These are phyloP conservation scores for Pterophyllum scalare DNA, from an alignment of 2,113 vertebrate species.

Conservation along the genomic window DNA sequence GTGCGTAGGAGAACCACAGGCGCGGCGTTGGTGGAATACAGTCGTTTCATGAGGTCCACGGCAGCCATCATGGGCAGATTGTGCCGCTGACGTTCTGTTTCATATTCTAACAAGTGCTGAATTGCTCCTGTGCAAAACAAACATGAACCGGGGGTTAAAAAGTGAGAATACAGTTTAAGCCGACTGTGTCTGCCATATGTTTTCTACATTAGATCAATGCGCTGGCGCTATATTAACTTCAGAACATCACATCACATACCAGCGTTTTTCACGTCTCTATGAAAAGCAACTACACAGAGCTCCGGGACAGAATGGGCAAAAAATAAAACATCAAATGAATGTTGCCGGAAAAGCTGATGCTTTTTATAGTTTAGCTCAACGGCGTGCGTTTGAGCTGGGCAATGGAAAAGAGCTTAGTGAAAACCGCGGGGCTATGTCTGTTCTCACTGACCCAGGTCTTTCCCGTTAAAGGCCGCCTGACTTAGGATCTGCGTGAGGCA, in stretches of 20 bases:
- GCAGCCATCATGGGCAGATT: conserved; percentile 92
- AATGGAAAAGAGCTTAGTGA: conserved; percentile 69
- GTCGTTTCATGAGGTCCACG: conserved; percentile 89
- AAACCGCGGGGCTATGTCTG: conserved; percentile 54
- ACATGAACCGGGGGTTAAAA: conserved; percentile 15
- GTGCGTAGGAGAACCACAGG: conserved; percentile 91
- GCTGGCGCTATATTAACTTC: conserved; percentile 40
- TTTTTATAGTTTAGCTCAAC: conserved; percentile 64
- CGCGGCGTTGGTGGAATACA: conserved; percentile 88
- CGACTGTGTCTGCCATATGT: conserved; percentile 13
- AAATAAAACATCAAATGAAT: conserved; percentile 61
- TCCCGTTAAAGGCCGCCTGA: conserved; percentile 91
- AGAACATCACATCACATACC: conserved; percentile 35
- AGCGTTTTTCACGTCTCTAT: conserved; percentile 44
- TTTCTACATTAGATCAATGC: conserved; percentile 44
- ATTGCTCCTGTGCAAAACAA: conserved; percentile 84
- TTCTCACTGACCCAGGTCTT: conserved; percentile 90
- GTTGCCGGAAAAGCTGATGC: conserved; percentile 49
- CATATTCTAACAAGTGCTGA: conserved; percentile 90
- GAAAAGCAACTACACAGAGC: conserved; percentile 38
- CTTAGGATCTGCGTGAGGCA: conserved; percentile 89
- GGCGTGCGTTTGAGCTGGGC: conserved; percentile 38
- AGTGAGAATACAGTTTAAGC: neutral
- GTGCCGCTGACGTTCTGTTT: conserved; percentile 92
- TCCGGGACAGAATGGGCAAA: conserved; percentile 37